Evolutionary conservation across 2,797 vertebrate species (phyloP).

Genomic region (Cephalopachus bancanus): DNA sequence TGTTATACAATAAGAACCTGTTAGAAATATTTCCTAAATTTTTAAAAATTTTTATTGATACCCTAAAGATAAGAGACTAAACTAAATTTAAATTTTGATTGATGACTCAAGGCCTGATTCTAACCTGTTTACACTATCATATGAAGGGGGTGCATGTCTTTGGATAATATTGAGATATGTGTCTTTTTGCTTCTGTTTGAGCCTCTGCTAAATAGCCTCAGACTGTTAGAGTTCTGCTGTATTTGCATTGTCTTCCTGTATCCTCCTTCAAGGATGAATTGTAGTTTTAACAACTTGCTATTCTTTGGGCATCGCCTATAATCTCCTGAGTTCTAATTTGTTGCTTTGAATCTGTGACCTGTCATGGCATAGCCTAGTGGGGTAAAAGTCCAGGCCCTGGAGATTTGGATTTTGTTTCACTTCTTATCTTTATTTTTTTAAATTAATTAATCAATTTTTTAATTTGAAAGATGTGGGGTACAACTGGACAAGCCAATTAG

Average conservation of each 20-base stretch:
- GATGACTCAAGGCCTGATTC: not conserved
- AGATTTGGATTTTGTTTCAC: not conserved
- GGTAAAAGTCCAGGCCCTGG: not conserved
- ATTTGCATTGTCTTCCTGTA: not conserved
- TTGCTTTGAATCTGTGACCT: not conserved
- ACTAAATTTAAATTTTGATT: not conserved
- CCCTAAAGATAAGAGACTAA: not conserved
- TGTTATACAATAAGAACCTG: not conserved
- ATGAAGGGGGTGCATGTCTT: not conserved
- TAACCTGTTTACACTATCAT: not conserved
- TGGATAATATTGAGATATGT: not conserved
- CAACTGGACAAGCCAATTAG: not conserved
- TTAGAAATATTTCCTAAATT: slow-evolving; percentile 6
- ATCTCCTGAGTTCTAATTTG: not conserved
- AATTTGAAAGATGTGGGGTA: no score
- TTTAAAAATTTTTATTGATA: not conserved
- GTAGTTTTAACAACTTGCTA: not conserved
- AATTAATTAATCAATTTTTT: no score
- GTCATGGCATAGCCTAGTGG: not conserved
- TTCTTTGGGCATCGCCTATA: not conserved
- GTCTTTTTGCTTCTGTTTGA: not conserved
- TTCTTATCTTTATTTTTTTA: not conserved
- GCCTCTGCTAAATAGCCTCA: not conserved
- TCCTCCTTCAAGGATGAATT: not conserved
- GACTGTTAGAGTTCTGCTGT: not conserved